Evolutionary conservation across 2,888 invertebrate genomes (phyloP), one percentile per base, ranked within the genome.

Genomic region (Netelia melanura): DNA sequence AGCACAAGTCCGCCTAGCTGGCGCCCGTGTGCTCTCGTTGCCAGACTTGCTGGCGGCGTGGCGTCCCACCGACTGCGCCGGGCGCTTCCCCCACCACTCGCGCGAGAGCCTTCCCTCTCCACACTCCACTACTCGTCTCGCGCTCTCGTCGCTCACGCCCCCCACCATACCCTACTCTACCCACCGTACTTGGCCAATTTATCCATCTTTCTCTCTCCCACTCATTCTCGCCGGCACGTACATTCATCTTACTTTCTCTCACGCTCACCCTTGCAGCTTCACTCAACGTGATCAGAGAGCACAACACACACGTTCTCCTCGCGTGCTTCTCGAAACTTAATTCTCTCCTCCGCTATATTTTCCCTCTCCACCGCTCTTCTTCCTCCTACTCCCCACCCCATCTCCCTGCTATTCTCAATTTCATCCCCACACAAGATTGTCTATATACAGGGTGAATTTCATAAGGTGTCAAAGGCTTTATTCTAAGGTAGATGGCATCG

Each of bases 21-120:
- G 87, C 88, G 86, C 86, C 86, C 77, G 78, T 90, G 91, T 89
- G 90, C 90, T 92, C 91, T 90, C 91, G 90, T 91, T 91, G 91
- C 91, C 92, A 92, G 92, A 92, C 92, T 92, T 92, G 92, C 91
- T 91, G 92, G 92, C 92, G 92, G 91, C 92, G 87, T 84, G 91
- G 92, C 92, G 91, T 91, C 91, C 90, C 89, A 91, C 90, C 90
- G 91, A 90, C 92, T 92, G 88, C 89, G 86, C 87, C 85, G 85
- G 52, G 75, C 83, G 84, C 79, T 84, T 78, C 82, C 78, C 86
- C 84, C 68, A 76, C 83, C 67, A 48, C 61, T 23, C 68, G 23
- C 44, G 65, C 76, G 21, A 54, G 58, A 71, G 62, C 30, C 10
- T 58, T 62, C 30, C 64, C 30, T 23, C 75, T 68, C 56, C 21